Percentiles rank a stretch among this genome's conserved stretches.
Conservation (phyloP, 1,140 invertebrate genomes). For the Orius insidiosus region DNA sequence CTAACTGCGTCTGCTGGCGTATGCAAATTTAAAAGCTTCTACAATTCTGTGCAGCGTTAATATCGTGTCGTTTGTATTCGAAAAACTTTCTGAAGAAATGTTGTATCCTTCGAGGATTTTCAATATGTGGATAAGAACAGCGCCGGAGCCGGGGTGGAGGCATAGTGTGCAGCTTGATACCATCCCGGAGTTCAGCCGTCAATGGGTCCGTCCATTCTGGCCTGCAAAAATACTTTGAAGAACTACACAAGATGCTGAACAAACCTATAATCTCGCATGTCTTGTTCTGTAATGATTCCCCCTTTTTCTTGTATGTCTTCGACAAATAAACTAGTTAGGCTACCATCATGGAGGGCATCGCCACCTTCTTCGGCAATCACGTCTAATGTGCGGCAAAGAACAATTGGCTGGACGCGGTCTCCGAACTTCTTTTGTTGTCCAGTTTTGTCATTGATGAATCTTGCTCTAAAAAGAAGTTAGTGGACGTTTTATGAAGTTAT, state of each 20-base stretch:
- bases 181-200: conserved; percentile 33
- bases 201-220: conserved; percentile 47
- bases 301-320: conserved; percentile 52
- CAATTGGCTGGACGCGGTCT: conserved; percentile 40
- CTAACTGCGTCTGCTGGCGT: conserved; percentile 68
- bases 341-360: conserved; percentile 60
- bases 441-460: conserved; percentile 40
- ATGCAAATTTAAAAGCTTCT: conserved; percentile 86
- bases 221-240: conserved; percentile 29
- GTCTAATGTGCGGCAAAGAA: conserved; percentile 52
- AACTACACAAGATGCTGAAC: conserved; percentile 12
- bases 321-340: conserved; percentile 42
- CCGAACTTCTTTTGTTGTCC: conserved; percentile 39
- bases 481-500: neutral
- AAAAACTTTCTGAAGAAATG: conserved; percentile 31
- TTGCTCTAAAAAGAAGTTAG: conserved; percentile 32
- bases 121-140: conserved; percentile 59
- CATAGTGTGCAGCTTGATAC: conserved; percentile 45
- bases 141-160: conserved; percentile 66
- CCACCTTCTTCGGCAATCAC: conserved; percentile 51
- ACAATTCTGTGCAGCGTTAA: conserved; percentile 69
- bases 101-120: conserved; percentile 62
- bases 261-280: conserved; percentile 56
- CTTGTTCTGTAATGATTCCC: conserved; percentile 53
- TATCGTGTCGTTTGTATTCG: conserved; percentile 33